A percentile compares a stretch with the other conserved stretches of the same genome.
Conservation (phyloP, 2,797 vertebrate genomes). For the Coregonus suidteri region DNA sequence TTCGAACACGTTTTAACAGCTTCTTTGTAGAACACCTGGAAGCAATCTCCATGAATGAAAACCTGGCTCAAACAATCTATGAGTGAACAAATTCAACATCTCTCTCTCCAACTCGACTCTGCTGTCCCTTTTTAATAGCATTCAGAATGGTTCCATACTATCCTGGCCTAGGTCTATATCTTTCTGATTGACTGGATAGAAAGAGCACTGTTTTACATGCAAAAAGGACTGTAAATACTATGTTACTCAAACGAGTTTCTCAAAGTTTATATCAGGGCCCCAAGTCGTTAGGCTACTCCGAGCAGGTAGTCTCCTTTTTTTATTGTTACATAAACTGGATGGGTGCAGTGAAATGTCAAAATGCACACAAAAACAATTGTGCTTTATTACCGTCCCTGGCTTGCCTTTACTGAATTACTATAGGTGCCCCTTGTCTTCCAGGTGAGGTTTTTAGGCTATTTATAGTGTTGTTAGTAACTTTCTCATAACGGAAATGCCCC, state of each 20-base stretch:
- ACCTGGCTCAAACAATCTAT: conserved; percentile 17
- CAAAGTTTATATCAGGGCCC: not conserved
- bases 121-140: not conserved
- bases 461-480: conserved; percentile 49
- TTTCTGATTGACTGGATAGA: not conserved
- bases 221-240: not conserved
- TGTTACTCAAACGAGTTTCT: not conserved
- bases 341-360: not conserved
- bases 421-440: not conserved
- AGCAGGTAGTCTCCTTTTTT: not conserved
- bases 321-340: too few relatives aligned
- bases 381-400: not conserved
- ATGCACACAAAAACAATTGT: not conserved
- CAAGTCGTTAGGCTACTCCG: conserved; percentile 13
- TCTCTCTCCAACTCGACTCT: not conserved
- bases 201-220: not conserved
- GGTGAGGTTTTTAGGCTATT: conserved; percentile 27
- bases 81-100: conserved; percentile 23
- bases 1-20: conserved; percentile 38
- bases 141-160: not conserved
- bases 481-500: conserved; percentile 64
- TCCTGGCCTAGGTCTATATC: not conserved
- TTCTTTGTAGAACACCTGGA: conserved; percentile 52
- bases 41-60: conserved; percentile 41
- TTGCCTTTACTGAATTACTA: not conserved